phyloP scores from a whole-genome alignment of 2,113 vertebrate genomes.

The Anguilla japonica region DNA sequence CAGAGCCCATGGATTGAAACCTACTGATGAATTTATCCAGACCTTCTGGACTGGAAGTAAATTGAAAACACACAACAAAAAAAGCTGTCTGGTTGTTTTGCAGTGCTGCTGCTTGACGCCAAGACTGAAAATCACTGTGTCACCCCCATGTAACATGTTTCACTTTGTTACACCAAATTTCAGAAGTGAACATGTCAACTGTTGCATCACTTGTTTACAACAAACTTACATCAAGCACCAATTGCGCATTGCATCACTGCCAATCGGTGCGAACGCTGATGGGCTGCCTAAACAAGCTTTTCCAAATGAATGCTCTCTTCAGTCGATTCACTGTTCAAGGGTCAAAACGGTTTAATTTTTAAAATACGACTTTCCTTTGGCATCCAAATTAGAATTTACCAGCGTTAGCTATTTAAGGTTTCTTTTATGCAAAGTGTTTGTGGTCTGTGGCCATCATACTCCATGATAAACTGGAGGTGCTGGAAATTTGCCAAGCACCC shows the following conservation, averaged over 20 bases:
- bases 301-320: conserved; percentile 20
- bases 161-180: conserved; percentile 67
- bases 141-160: conserved; percentile 33
- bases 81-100: background rate
- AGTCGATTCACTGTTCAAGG: background rate
- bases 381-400: background rate
- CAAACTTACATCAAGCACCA: conserved; percentile 68
- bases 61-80: background rate
- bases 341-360: background rate
- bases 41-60: background rate
- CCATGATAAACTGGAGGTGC: conserved; percentile 20
- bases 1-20: background rate
- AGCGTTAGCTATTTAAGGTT: background rate
- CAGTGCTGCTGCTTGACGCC: background rate
- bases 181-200: conserved; percentile 60
- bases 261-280: conserved; percentile 60
- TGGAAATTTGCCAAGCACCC: conserved; percentile 38
- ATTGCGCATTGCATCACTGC: conserved; percentile 71
- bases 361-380: background rate
- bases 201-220: conserved; percentile 81
- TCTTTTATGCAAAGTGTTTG: background rate
- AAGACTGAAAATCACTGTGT: background rate
- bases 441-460: background rate
- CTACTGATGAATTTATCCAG: background rate
- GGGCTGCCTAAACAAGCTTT: conserved; percentile 46